Conservation (phyloP, 2,113 vertebrate species). For the Calypte anna region DNA sequence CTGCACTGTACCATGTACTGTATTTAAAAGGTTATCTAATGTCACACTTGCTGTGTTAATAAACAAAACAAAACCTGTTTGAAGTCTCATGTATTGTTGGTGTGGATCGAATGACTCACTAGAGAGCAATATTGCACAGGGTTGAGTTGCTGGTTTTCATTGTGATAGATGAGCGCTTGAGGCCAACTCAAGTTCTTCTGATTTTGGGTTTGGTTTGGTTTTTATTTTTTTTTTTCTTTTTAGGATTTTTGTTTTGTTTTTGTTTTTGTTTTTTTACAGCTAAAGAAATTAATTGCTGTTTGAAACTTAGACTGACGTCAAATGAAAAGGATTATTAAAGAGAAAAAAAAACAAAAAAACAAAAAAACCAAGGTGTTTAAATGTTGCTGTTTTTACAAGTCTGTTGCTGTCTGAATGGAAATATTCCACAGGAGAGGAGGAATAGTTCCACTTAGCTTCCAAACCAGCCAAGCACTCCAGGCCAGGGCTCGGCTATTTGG, state of each 20-base stretch:
- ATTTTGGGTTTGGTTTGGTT: conserved; percentile 38
- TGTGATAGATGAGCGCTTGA: conserved; percentile 69
- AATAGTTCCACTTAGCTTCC: conserved; percentile 72
- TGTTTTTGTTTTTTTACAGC: conserved; percentile 50
- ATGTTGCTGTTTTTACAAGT: conserved; percentile 81
- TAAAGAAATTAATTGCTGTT: conserved; percentile 75
- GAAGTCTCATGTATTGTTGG: conserved; percentile 72
- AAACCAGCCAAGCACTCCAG: conserved; percentile 60
- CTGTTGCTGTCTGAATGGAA: conserved; percentile 78
- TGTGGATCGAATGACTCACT: conserved; percentile 64
- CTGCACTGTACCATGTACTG: conserved; percentile 88
- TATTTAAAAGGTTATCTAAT: conserved; percentile 90
- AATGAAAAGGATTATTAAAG: conserved; percentile 71
- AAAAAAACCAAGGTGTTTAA: conserved; percentile 66
- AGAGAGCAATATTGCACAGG: conserved; percentile 76
- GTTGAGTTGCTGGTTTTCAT: conserved; percentile 76
- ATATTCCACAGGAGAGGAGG: conserved; percentile 71
- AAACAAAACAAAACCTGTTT: conserved; percentile 75
- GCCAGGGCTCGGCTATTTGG: conserved; percentile 64
- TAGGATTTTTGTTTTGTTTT: conserved; percentile 46
- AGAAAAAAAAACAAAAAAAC: neutral
- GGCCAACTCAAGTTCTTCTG: conserved; percentile 75
- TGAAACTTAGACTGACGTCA: conserved; percentile 76
- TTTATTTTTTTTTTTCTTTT: conserved; percentile 32
- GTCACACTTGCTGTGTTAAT: conserved; percentile 97